Base-by-base conservation (phyloP, 2,888 invertebrate genomes). In the Tenodera sinensis region DNA sequence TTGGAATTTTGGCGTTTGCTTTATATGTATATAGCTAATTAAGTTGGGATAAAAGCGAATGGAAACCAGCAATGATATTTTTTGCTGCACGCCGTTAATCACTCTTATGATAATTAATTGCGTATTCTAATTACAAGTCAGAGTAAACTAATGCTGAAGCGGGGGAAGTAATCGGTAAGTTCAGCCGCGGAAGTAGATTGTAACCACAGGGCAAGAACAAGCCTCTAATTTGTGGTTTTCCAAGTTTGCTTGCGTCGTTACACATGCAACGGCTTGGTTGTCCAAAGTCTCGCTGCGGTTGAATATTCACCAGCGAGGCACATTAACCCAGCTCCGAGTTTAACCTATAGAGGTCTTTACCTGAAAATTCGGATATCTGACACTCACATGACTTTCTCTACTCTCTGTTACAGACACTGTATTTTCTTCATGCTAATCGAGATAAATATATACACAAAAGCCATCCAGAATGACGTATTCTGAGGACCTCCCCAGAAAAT, bases 151-250 rank as follows among this genome's bases (percentile, higher is more conserved):
- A 71, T 71, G 20, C 15, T 71, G 25, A 0, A 20, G 20, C 25
- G 20, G 54, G 54, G 25, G 15, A 71, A 20, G 54, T 71, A 25
- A 71, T 15, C 54, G 54, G 54, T 20, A 71, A 42, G 54, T 71
- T 71, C 20, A 20, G 54, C 20, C 54, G 25, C 25, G 25, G 54
- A 71, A 71, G 54, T 71, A 15, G 54, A 25, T 71, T 71, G 4
- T 20, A 71, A 71, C 54, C 54, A 25, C 25, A 25, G 54, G 20
- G 25, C 54, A 71, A 71, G 54, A 71, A 71, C 54, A 6, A 54
- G 14, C 28, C 54, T 81, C 28, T 86, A 86, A 86, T 86, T 86
- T 86, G 86, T 47, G 86, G 86, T 86, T 86, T 86, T 81, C 28
- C 86, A 81, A 81, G 28, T 71, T 28, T 30, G 14, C 71, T 28